phyloP scores from a whole-genome alignment of 2,797 vertebrate species.

The Pipistrellus kuhlii region DNA sequence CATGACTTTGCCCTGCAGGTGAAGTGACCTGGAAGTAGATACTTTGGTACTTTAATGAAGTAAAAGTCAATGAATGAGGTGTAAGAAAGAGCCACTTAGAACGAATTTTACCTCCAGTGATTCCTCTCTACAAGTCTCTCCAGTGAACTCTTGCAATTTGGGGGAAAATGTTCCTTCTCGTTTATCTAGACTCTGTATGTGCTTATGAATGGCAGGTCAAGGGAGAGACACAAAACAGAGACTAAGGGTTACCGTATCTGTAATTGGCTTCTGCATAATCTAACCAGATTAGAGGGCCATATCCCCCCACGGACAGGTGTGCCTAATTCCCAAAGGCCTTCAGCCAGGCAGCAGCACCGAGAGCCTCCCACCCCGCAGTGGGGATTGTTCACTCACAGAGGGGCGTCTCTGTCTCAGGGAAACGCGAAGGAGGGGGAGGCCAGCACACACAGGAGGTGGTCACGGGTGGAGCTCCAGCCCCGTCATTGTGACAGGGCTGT shows the following conservation, averaged over 20 bases:
- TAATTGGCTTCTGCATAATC: constrained; percentile 19
- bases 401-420: constrained; percentile 8
- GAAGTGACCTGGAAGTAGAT: not conserved
- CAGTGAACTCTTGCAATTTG: not conserved
- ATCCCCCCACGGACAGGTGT: not conserved
- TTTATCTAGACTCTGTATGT: not conserved
- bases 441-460: not conserved
- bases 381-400: not conserved
- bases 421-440: not conserved
- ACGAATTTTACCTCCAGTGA: not conserved
- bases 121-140: not conserved
- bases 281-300: not conserved
- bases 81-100: not conserved
- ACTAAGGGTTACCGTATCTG: not conserved
- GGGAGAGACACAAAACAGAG: not conserved
- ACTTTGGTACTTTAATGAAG: not conserved
- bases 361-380: not conserved
- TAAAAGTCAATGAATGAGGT: not conserved
- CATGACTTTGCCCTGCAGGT: not conserved
- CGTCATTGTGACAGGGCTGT: not conserved
- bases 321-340: constrained; percentile 7
- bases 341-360: not conserved
- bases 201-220: not conserved
- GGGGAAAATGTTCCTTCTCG: not conserved
- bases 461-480: not conserved